Evolutionary conservation across 2,888 invertebrate species (phyloP).

Genomic region (Panorpa germanica): DNA sequence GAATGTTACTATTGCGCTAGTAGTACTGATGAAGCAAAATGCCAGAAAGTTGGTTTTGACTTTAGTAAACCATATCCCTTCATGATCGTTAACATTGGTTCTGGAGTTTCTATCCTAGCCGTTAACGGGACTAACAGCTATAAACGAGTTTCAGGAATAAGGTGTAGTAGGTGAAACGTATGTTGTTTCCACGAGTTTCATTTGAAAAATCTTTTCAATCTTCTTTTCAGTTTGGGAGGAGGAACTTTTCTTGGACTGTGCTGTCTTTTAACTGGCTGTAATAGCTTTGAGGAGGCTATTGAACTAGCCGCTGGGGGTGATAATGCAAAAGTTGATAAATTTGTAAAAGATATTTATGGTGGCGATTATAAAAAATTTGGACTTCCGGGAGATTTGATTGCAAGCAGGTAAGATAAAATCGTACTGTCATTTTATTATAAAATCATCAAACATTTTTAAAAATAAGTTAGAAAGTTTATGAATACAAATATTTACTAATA

Average conservation of each 20-base stretch:
- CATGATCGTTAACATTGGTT: conserved; percentile 91
- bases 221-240: conserved; percentile 66
- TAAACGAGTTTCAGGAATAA: conserved; percentile 88
- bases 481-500: too few relatives aligned
- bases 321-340: conserved; percentile 82
- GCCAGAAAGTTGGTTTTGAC: conserved; percentile 38
- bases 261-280: conserved; percentile 86
- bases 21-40: conserved; percentile 41
- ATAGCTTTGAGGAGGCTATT: conserved; percentile 93
- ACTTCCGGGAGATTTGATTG: conserved; percentile 83
- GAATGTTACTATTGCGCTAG: conserved; percentile 95
- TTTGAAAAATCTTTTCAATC: too few relatives aligned
- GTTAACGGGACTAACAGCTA: conserved; percentile 80
- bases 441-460: too few relatives aligned
- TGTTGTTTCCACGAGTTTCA: too few relatives aligned
- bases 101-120: conserved; percentile 88
- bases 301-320: conserved; percentile 85
- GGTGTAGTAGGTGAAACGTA: conserved; percentile 43
- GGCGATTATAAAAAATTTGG: conserved; percentile 89
- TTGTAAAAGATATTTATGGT: conserved; percentile 92
- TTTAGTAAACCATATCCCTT: conserved; percentile 56
- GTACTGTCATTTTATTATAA: too few relatives aligned
- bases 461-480: too few relatives aligned
- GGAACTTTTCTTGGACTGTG: conserved; percentile 95
- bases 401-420: conserved; percentile 58